Evolutionary conservation across 2,113 vertebrate genomes (phyloP).

Genomic region (Pungitius pungitius): DNA sequence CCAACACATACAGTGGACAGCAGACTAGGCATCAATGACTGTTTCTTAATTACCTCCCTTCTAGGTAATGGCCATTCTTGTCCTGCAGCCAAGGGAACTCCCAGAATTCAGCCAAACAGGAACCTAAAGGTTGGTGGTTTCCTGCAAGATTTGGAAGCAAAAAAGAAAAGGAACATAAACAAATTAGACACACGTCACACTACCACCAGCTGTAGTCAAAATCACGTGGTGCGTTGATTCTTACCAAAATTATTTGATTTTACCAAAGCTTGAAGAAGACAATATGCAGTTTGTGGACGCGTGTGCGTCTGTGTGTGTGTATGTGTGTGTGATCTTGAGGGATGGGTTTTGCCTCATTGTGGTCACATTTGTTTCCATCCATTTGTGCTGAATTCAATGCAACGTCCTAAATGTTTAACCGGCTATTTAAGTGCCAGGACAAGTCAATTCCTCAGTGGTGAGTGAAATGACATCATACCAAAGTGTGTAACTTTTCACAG

Average conservation of each 20-base stretch:
- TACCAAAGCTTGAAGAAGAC: neutral
- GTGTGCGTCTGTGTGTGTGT: neutral
- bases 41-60: neutral
- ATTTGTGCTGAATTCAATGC: neutral
- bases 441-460: neutral
- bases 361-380: neutral
- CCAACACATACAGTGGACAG: neutral
- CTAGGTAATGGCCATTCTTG: neutral
- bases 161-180: neutral
- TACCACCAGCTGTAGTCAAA: neutral
- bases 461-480: neutral
- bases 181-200: neutral
- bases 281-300: no score
- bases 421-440: neutral
- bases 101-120: neutral
- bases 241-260: neutral
- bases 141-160: neutral
- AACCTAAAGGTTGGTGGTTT: neutral
- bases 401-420: neutral
- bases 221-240: neutral
- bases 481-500: conserved; percentile 8
- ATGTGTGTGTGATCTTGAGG: neutral
- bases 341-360: neutral
- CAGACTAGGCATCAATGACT: neutral
- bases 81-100: neutral